Base-by-base conservation (phyloP, 2,113 vertebrate genomes). In the Psilopsiagon aurifrons region DNA sequence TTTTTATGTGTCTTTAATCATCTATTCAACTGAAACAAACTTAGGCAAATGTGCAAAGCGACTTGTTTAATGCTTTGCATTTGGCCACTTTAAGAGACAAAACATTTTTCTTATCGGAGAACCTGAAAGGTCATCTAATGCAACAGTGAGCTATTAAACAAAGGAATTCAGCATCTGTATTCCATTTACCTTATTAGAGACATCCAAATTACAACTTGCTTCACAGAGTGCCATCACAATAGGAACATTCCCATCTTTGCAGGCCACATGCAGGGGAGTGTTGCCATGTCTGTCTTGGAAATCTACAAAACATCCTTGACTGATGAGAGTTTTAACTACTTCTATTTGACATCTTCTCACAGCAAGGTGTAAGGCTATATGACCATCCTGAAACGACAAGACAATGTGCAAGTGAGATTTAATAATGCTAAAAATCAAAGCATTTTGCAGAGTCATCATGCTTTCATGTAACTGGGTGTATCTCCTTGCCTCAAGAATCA, bases 251-350 rank as follows among this genome's bases (percentile, higher is more conserved):
- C 99, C 99, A 51, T 99, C 99, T 96, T 99, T 99, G 96, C 99
- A 99, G 89, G 99, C 99, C 83, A 99, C 98, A 7, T 99, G 99
- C 75, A 99, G 97, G 0, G 99, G 98, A 4, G 99, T 99, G 97
- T 99, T 99, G 71, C 99, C 99, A 25, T 99, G 99, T 94, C 99
- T 98, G 97, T 99, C 99, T 92, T 99, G 99, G 90, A 98, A 98
- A 97, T 99, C 98, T 31, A 99, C 96, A 41, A 97, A 97, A 87
- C 98, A 99, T 37, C 96, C 98, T 83, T 98, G 99, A 91, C 84
- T 91, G 64, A 99, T 98, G 41, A 99, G 98, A 86, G 98, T 98
- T 97, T 98, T 99, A 69, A 99, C 98, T 46, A 99, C 99, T n/a
- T 99, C 99, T 43, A 99, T 97, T 92, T 99, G 99, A 97, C 99